Percentiles rank a stretch among this genome's conserved stretches.
Evolutionary conservation across 1,140 invertebrate genomes (phyloP).

Genomic region (Caenorhabditis inopinata): DNA sequence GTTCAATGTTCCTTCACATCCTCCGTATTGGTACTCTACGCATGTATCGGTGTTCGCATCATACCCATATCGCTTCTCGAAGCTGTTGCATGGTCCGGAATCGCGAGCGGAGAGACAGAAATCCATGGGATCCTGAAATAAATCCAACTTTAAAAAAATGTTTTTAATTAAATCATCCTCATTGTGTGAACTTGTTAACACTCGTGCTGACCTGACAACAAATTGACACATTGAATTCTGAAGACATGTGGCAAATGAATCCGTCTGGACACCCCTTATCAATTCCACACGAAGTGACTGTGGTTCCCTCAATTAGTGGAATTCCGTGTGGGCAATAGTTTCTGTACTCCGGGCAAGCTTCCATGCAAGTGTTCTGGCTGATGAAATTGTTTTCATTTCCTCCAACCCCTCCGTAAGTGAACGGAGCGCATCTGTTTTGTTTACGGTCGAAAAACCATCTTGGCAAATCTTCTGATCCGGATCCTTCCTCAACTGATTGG

Average conservation of each 20-base stretch:
- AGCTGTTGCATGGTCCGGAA: constrained; percentile 65
- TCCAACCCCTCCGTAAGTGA: constrained; percentile 52
- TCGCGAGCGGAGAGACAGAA: constrained; percentile 62
- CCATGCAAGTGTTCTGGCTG: constrained; percentile 46
- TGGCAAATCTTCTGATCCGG: constrained; percentile 50
- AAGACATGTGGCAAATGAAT: constrained; percentile 63
- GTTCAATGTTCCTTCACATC: constrained; percentile 79
- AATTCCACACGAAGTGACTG: constrained; percentile 57
- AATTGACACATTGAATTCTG: constrained; percentile 56
- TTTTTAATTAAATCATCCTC: no score
- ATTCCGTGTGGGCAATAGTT: constrained; percentile 62
- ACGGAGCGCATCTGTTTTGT: constrained; percentile 44
- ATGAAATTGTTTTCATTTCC: constrained; percentile 61
- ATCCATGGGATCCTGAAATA: constrained; percentile 60
- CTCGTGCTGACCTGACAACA: constrained; percentile 58
- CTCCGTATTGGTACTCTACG: constrained; percentile 69
- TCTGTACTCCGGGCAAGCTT: constrained; percentile 57
- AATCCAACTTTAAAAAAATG: no score
- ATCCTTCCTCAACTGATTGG: constrained; percentile 54
- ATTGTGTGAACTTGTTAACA: background rate
- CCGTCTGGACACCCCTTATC: constrained; percentile 60
- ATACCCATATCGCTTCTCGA: constrained; percentile 66
- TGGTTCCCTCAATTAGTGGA: constrained; percentile 53
- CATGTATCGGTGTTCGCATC: constrained; percentile 66
- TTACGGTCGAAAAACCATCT: constrained; percentile 60